Evolutionary conservation across 1,140 invertebrate species (phyloP), one percentile per base, ranked within the genome.

Genomic region (Oedothorax gibbosus): DNA sequence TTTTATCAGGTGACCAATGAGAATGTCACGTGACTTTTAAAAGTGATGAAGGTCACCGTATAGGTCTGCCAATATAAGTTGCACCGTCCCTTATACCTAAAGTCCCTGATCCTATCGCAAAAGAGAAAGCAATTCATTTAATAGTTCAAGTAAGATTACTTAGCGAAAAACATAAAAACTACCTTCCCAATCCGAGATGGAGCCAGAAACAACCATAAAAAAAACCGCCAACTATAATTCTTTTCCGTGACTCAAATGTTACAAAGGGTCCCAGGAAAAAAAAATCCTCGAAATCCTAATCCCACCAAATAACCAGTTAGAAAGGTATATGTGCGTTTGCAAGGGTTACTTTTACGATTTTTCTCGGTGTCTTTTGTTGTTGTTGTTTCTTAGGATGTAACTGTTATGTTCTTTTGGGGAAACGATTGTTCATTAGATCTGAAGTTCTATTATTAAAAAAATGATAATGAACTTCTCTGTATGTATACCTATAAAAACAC

Each of bases 211-310:
- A 35, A 35, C 35, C 35, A 35, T 35, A 35, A 35, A 35, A 35
- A 35, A 35, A 35, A 35, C 35, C 35, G 35, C 35, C 35, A 35
- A 35, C 35, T 35, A 35, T 35, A 35, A 35, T 35, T 35, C 35
- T 35, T 35, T 71, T 18, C 68, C 9, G 14, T 71, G 10, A 14
- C 21, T 15, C 68, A 11, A 35, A 71, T 51, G 53, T 71, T 71
- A n/a, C 68, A 62, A 18, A 62, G 57, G 6, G 57, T 1, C 49
- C 14, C 5, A 35, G 5, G 35, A 35, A 15, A 78, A 78, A 53
- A n/a, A 66, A 78, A n/a, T n/a, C 53, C 66, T 78, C 76, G 49
- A 77, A 77, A 77, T 77, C 75, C 75, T 79, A 79, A 79, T 79
- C 76, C 76, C 35, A 51, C 60, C 76, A 79, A 79, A 79, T 79